Percentiles rank a stretch among this genome's conserved stretches.
Evolutionary conservation across 2,113 vertebrate genomes (phyloP).

Genomic region (Elanus axillaris): DNA sequence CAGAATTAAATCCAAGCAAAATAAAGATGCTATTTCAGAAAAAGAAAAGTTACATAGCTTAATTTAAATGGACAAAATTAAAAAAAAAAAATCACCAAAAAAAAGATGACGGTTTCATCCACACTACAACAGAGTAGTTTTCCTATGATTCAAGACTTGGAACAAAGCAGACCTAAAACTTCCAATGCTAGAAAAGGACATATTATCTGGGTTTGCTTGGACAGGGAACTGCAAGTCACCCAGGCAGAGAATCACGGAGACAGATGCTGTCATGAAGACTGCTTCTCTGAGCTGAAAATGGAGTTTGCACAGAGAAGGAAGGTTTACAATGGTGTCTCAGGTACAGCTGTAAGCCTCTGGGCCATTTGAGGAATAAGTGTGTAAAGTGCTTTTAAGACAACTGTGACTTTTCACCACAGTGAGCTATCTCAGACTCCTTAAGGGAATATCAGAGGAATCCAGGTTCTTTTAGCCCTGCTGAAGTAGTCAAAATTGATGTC

Average conservation of each 20-base stretch:
- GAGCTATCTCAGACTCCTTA: background rate
- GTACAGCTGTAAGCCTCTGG: background rate
- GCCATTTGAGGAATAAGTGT: accelerated
- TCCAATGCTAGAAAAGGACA: background rate
- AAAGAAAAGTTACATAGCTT: background rate
- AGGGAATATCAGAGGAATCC: background rate
- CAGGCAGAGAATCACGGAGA: background rate
- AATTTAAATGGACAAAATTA: background rate
- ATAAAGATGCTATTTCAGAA: background rate
- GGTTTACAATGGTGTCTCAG: background rate
- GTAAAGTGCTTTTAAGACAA: background rate
- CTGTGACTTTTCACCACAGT: background rate
- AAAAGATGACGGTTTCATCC: background rate
- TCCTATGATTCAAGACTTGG: background rate
- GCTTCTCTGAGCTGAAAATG: background rate
- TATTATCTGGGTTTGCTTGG: background rate
- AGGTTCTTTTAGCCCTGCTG: background rate
- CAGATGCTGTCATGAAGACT: background rate
- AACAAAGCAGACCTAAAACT: background rate
- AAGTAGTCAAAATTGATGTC: background rate
- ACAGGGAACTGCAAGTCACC: background rate
- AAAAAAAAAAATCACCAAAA: too few relatives aligned
- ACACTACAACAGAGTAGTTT: background rate
- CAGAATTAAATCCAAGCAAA: background rate
- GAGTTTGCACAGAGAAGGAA: background rate